Evolutionary conservation across 2,797 vertebrate genomes (phyloP), one percentile per base, ranked within the genome.

Genomic region (Leptatherina wallacei): DNA sequence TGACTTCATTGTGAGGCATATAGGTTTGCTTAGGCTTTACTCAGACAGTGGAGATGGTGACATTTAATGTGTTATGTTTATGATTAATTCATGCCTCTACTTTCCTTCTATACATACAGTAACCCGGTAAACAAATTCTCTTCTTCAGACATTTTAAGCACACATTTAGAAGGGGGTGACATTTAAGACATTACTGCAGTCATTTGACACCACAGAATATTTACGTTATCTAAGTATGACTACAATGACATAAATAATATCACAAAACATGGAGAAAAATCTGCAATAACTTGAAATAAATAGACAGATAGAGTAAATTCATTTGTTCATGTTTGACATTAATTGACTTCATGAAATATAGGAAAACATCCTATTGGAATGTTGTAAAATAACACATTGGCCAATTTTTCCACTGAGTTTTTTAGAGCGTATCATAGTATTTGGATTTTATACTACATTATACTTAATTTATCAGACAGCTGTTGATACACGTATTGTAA

Each of bases 1-100:
- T 78, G 84, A 84, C 77, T 86, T 88, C 79, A 62, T 83, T 76
- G 68, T 61, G 71, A 81, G 78, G 75, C 68, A 73, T 32, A 3
- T 11, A 73, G 56, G 42, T 79, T 88, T 82, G 80, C 76, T 86
- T 81, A 66, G 59, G 75, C 69, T 78, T 33, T 35, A 61, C 63
- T 81, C 65, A 75, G 65, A 84, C 81, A 79, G 58, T 81, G 75
- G 71, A 84, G 79, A 84, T 62, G 83, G 79, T 91, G 91, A 89
- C 88, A 91, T 92, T 91, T 91, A 85, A 78, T 85, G 65, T 77
- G 56, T 58, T 74, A 65, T 79, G 66, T 88, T 81, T 84, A 85
- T 91, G 82, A 90, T 91, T 88, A 86, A 91, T 88, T 90, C 81
- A 86, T 83, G 66, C 56, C 36, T 65, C 36, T 42, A 36, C 55